A percentile compares a stretch with the other conserved stretches of the same genome.
Evolutionary conservation across 2,888 invertebrate species (phyloP).

Genomic region (Stenchaetothrips biformis): DNA sequence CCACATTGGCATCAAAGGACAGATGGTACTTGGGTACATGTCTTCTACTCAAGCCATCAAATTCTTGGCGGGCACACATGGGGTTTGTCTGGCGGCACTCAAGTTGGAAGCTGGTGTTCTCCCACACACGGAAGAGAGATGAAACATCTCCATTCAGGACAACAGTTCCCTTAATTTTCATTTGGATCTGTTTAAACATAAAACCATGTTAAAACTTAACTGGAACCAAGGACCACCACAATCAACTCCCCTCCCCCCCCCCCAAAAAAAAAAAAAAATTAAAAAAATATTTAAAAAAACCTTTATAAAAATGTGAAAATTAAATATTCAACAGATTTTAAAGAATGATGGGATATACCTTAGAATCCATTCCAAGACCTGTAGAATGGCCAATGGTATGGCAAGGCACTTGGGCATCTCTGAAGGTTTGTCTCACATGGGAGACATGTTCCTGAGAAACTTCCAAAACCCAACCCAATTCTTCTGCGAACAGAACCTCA

Average conservation of each 20-base stretch:
- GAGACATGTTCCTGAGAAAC: slow-evolving; percentile 54
- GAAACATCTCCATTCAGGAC: slow-evolving; percentile 61
- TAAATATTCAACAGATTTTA: slow-evolving; percentile 12
- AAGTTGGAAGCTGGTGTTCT: slow-evolving; percentile 87
- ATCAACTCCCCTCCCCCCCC: slow-evolving; percentile 27
- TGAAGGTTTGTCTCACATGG: slow-evolving; percentile 59
- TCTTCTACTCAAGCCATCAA: slow-evolving; percentile 60
- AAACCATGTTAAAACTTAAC: neutral
- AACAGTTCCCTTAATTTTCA: slow-evolving; percentile 36
- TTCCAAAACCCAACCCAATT: slow-evolving; percentile 81
- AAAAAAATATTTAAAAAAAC: slow-evolving; percentile 1
- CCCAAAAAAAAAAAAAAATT: slow-evolving; percentile 14
- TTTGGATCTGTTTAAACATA: slow-evolving; percentile 28
- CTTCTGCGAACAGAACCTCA: slow-evolving; percentile 75
- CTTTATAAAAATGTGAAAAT: neutral
- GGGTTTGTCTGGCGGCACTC: slow-evolving; percentile 80
- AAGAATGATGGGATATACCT: slow-evolving; percentile 44
- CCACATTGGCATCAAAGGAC: slow-evolving; percentile 62
- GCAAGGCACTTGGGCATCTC: slow-evolving; percentile 57
- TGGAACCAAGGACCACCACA: slow-evolving; percentile 1
- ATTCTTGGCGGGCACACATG: slow-evolving; percentile 75
- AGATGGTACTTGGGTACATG: slow-evolving; percentile 67
- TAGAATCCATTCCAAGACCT: slow-evolving; percentile 63
- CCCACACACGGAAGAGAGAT: slow-evolving; percentile 80
- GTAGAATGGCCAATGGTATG: slow-evolving; percentile 63